phyloP scores from a whole-genome alignment of 2,888 invertebrate species.

The Ferdinandea cuprea region DNA sequence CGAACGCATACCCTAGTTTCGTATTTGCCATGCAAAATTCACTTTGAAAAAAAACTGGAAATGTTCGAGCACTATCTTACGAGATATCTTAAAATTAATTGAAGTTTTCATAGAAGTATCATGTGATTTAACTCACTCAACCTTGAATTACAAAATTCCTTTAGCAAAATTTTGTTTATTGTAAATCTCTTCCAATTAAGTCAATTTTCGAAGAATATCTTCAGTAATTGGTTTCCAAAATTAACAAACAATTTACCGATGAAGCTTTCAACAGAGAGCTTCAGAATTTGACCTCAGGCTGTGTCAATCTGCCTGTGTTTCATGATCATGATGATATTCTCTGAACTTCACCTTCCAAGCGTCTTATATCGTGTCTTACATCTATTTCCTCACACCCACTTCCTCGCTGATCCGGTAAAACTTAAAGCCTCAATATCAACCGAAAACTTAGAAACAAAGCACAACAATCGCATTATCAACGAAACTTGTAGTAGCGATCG shows the following conservation, averaged over 20 bases:
- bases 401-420: not conserved
- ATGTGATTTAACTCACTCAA: too few relatives aligned
- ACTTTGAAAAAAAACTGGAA: too few relatives aligned
- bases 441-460: constrained; percentile 35
- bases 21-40: too few relatives aligned
- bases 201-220: not conserved
- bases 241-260: constrained; percentile 1
- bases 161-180: not conserved
- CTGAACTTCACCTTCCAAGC: constrained; percentile 55
- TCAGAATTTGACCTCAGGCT: constrained; percentile 11
- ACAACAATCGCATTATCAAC: constrained; percentile 50
- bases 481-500: constrained; percentile 56
- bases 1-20: too few relatives aligned
- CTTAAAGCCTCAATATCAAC: constrained; percentile 44
- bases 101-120: too few relatives aligned
- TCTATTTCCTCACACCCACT: constrained; percentile 29
- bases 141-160: too few relatives aligned
- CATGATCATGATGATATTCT: constrained; percentile 50
- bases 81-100: too few relatives aligned
- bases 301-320: not conserved
- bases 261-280: not conserved
- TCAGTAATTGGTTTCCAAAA: not conserved
- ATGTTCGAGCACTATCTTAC: too few relatives aligned
- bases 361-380: constrained; percentile 12
- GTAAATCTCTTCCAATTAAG: not conserved